A percentile compares a stretch with the other conserved stretches of the same genome.
These are phyloP conservation scores for Neosilurus mollespiculum DNA, from an alignment of 2,797 vertebrate species.

Conservation along the genomic window DNA sequence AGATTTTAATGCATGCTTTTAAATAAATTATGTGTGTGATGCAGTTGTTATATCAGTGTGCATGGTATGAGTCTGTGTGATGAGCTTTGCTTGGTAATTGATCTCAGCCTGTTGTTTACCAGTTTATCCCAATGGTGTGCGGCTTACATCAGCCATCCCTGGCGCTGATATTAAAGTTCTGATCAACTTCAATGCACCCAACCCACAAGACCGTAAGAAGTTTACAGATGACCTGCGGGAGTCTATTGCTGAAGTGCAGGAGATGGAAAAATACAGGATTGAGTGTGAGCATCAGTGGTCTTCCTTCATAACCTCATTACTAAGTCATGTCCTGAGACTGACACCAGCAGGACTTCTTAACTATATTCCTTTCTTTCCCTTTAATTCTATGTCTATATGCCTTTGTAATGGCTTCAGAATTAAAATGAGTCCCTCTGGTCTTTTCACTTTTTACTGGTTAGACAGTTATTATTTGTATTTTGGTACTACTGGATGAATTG, in stretches of 20 bases:
- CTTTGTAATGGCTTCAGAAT: conserved; percentile 1
- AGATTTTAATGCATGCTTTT: not conserved
- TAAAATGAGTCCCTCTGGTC: conserved; percentile 2
- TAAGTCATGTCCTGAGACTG: not conserved
- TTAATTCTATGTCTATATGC: not conserved
- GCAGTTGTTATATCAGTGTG: not conserved
- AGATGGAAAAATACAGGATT: conserved; percentile 98
- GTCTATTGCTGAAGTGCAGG: conserved; percentile 93
- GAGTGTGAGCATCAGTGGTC: conserved; percentile 81
- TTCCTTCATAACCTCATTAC: conserved; percentile 39
- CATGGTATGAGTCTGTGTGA: not conserved
- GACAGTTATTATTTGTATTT: not conserved
- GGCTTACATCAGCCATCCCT: conserved; percentile 90
- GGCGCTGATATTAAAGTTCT: conserved; percentile 93
- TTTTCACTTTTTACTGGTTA: not conserved
- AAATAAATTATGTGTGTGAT: not conserved
- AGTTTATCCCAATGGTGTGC: conserved; percentile 97
- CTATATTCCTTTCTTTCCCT: not conserved
- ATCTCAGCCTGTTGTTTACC: conserved; percentile 13
- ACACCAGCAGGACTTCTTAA: not conserved
- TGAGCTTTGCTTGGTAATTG: not conserved
- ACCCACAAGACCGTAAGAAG: conserved; percentile 96
- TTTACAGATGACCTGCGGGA: conserved; percentile 94
- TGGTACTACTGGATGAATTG: not conserved
- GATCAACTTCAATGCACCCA: conserved; percentile 97